phyloP scores from a whole-genome alignment of 2,888 invertebrate genomes.

The Disparrhopalites patrizii region DNA sequence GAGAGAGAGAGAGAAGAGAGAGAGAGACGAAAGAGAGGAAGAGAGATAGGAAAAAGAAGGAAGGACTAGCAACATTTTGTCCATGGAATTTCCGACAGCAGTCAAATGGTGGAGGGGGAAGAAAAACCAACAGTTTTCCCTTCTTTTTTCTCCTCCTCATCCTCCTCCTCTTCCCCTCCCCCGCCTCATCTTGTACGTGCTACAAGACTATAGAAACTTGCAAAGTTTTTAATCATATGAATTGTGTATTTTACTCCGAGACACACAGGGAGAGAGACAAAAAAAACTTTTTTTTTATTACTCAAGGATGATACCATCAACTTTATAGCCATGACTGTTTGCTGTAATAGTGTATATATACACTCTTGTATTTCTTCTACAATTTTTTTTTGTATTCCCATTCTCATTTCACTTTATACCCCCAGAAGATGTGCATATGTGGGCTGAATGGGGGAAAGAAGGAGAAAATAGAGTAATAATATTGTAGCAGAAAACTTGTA shows the following conservation, averaged over 20 bases:
- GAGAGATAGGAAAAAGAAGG: background rate
- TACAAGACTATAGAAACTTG: no score
- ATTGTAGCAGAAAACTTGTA: background rate
- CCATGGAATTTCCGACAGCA: background rate
- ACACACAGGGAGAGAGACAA: background rate
- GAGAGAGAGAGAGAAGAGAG: background rate
- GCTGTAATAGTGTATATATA: background rate
- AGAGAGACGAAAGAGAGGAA: background rate
- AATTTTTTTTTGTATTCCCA: background rate
- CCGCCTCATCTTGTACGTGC: no score
- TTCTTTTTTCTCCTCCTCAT: no score
- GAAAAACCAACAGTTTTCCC: background rate
- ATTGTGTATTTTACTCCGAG: no score
- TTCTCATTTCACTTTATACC: background rate
- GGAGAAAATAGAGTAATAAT: background rate
- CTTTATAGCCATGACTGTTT: background rate
- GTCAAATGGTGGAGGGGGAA: background rate
- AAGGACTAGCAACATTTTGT: background rate
- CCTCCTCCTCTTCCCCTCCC: no score
- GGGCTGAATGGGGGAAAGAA: background rate
- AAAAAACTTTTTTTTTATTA: background rate
- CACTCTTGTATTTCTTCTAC: background rate
- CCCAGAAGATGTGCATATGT: background rate
- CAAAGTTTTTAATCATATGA: no score
- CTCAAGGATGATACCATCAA: background rate